Evolutionary conservation across 2,113 vertebrate genomes (phyloP).

Genomic region (Phoxinus phoxinus): DNA sequence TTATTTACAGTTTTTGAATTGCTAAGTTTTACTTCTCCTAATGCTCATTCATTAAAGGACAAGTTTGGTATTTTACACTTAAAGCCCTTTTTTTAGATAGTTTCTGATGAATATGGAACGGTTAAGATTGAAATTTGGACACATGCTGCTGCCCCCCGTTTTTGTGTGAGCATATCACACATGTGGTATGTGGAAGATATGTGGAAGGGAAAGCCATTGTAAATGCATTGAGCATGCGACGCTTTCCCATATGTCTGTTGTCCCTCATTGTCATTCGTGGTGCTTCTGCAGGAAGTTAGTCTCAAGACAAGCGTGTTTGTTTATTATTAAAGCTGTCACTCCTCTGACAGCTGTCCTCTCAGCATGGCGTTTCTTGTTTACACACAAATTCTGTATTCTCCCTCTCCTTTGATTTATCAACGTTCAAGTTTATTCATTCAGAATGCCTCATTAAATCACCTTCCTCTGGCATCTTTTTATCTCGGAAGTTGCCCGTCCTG

Average conservation of each 20-base stretch:
- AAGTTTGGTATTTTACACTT: too few relatives aligned
- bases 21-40: too few relatives aligned
- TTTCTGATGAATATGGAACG: too few relatives aligned
- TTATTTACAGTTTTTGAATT: too few relatives aligned
- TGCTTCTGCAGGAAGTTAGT: slow-evolving; percentile 27
- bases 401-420: slow-evolving; percentile 41
- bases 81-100: too few relatives aligned
- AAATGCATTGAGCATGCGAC: background rate
- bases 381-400: slow-evolving; percentile 6
- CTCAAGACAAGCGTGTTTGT: slow-evolving; percentile 21
- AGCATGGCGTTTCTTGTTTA: slow-evolving; percentile 49
- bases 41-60: too few relatives aligned
- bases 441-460: slow-evolving; percentile 47
- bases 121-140: too few relatives aligned
- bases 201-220: background rate
- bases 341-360: slow-evolving; percentile 50
- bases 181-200: too few relatives aligned
- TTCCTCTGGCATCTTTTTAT: slow-evolving; percentile 28
- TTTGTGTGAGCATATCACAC: too few relatives aligned
- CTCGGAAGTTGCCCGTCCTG: background rate
- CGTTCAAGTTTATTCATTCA: slow-evolving; percentile 41
- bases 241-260: background rate
- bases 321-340: slow-evolving; percentile 54
- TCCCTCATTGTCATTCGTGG: background rate
- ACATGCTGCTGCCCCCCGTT: too few relatives aligned